Conservation (phyloP, 2,888 invertebrate species). For the Archaeoteleia sp. region DNA sequence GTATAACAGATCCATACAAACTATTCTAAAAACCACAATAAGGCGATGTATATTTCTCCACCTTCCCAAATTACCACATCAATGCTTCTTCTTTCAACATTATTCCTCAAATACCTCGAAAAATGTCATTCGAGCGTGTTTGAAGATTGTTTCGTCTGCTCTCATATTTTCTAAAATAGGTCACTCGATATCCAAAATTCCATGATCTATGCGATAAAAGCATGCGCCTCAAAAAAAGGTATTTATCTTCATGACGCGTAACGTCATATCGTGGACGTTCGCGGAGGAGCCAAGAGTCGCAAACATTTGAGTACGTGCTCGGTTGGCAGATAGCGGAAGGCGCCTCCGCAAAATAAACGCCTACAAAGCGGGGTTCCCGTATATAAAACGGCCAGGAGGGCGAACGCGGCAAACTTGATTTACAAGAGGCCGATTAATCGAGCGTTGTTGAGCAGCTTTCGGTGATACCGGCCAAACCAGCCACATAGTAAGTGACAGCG, state of each 20-base stretch:
- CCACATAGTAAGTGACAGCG: conserved; percentile 13
- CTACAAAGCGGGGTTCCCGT: conserved; percentile 18
- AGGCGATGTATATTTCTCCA: no score
- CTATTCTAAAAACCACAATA: no score
- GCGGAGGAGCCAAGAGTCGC: conserved; percentile 29
- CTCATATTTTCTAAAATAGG: no score
- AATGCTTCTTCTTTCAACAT: no score
- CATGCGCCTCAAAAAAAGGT: conserved; percentile 24
- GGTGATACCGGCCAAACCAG: conserved; percentile 33
- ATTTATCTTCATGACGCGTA: conserved; percentile 18
- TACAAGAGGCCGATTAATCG: conserved; percentile 37
- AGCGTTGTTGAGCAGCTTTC: conserved; percentile 22
- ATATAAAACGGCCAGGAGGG: conserved; percentile 38
- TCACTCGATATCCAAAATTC: no score
- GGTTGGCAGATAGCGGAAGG: conserved; percentile 46
- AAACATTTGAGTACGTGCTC: conserved; percentile 40
- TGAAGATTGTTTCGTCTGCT: no score
- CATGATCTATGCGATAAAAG: no score
- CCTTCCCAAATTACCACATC: no score
- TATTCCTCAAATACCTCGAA: no score
- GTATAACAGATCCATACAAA: no score
- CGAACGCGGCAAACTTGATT: conserved; percentile 46
- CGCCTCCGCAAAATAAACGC: conserved; percentile 43
- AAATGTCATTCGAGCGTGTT: no score
- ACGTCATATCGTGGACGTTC: conserved; percentile 18